Evolutionary conservation across 2,797 vertebrate genomes (phyloP).

Genomic region (Peromyscus nudipes): DNA sequence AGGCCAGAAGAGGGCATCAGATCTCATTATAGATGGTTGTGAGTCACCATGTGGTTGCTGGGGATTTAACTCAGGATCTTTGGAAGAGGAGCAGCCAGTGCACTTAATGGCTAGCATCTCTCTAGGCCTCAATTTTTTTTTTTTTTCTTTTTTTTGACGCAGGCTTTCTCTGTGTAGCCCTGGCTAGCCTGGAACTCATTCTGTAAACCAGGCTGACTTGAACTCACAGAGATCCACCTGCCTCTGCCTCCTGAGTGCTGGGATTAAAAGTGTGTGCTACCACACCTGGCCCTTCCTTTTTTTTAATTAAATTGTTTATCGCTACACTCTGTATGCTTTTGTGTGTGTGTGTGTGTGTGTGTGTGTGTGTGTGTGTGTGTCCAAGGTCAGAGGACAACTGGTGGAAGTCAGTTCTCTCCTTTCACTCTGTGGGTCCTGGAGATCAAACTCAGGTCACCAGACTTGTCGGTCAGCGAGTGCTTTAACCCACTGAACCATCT

Average conservation of each 20-base stretch:
- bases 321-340: no score
- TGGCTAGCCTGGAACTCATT: neutral
- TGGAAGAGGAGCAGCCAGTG: no score
- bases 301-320: no score
- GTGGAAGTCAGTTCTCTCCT: neutral
- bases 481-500: neutral
- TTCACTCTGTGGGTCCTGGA: neutral
- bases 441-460: neutral
- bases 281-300: neutral
- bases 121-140: no score
- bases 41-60: no score
- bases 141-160: neutral
- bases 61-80: no score
- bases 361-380: neutral
- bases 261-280: neutral
- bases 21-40: no score
- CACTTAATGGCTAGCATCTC: no score
- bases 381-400: neutral
- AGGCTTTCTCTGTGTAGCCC: neutral
- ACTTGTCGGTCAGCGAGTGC: neutral
- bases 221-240: no score
- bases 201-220: neutral
- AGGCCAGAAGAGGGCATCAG: no score
- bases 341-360: neutral
- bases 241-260: no score